Conservation (phyloP, 2,113 vertebrate genomes). For the Indicator indicator region DNA sequence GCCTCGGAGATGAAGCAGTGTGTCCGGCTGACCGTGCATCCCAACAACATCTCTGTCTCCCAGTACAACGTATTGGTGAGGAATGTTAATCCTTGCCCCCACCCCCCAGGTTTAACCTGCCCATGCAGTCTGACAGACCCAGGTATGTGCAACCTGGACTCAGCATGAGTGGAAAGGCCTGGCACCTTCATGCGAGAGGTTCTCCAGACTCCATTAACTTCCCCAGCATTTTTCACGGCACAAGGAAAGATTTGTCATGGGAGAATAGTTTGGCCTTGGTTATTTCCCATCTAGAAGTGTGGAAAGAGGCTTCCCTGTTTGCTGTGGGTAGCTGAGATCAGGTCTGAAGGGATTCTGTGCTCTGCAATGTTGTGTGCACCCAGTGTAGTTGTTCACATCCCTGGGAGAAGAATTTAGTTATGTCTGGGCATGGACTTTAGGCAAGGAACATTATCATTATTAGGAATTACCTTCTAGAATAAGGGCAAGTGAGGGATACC, state of each 20-base stretch:
- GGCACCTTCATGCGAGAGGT: background rate
- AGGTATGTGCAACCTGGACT: background rate
- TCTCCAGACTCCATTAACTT: background rate
- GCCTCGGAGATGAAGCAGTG: constrained; percentile 96
- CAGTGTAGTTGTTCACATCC: background rate
- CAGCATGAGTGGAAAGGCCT: background rate
- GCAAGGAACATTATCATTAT: background rate
- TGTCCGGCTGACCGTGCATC: constrained; percentile 93
- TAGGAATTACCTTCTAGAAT: background rate
- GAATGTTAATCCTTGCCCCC: background rate
- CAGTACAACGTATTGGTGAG: constrained; percentile 97
- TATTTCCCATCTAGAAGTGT: background rate
- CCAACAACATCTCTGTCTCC: constrained; percentile 98
- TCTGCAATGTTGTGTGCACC: background rate
- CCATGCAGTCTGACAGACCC: background rate
- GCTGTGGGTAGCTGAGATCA: background rate
- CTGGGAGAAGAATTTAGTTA: background rate
- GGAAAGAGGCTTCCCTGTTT: background rate
- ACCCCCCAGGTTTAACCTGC: background rate
- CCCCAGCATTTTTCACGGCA: background rate
- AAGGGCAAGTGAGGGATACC: background rate
- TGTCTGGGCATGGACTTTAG: background rate
- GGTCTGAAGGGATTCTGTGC: background rate
- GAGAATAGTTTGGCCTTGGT: background rate
- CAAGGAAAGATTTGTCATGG: background rate